These are phyloP conservation scores for Sphaerophoria taeniata DNA, from an alignment of 2,888 invertebrate genomes.

Conservation along the genomic window DNA sequence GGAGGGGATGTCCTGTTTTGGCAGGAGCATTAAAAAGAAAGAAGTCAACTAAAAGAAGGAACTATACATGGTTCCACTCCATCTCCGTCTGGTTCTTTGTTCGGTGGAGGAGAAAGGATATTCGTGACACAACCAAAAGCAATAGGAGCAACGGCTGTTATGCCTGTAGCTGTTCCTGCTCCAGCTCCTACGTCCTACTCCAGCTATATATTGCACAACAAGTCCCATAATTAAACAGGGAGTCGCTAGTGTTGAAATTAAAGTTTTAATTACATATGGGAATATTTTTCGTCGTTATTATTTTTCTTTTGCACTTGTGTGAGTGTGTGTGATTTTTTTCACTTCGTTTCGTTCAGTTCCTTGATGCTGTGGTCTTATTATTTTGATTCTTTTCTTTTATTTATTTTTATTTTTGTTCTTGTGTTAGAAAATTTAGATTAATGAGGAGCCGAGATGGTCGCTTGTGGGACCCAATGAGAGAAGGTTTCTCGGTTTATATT, in stretches of 20 bases:
- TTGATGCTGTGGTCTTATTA: constrained; percentile 54
- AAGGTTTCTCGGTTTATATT: constrained; percentile 65
- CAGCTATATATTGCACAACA: constrained; percentile 47
- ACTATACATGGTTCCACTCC: background rate
- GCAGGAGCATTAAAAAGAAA: background rate
- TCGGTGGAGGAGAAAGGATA: background rate
- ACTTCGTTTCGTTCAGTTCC: background rate
- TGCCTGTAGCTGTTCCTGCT: background rate
- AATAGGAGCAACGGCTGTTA: constrained; percentile 40
- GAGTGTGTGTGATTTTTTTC: constrained; percentile 47
- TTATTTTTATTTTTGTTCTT: constrained; percentile 47
- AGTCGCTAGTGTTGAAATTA: constrained; percentile 72
- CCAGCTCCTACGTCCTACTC: too few relatives aligned
- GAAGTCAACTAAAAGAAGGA: background rate
- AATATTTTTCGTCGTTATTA: constrained; percentile 74
- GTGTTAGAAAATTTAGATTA: constrained; percentile 73
- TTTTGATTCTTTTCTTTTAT: constrained; percentile 32
- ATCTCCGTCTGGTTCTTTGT: background rate
- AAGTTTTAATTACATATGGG: constrained; percentile 74
- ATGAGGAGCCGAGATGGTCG: constrained; percentile 73
- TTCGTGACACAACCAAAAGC: constrained; percentile 30
- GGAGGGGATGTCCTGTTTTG: background rate
- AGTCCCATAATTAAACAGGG: constrained; percentile 72
- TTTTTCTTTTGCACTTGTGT: constrained; percentile 44
- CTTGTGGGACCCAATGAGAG: constrained; percentile 72